A percentile compares a stretch with the other conserved stretches of the same genome.
phyloP scores from a whole-genome alignment of 1,140 invertebrate genomes.

The Lerema accius region DNA sequence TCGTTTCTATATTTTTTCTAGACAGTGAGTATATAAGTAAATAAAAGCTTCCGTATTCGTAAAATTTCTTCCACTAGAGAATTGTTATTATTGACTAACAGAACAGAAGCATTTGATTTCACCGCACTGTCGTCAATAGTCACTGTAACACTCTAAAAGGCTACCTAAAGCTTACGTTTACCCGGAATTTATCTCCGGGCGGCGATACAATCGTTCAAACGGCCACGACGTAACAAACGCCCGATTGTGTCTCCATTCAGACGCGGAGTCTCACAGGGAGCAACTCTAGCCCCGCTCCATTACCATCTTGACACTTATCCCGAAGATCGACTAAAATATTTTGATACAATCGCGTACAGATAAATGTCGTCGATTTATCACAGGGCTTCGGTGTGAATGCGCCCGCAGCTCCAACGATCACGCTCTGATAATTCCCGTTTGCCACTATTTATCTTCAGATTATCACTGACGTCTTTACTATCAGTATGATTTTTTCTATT shows the following conservation, averaged over 20 bases:
- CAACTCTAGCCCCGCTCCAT: conserved; percentile 49
- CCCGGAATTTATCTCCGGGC: conserved; percentile 26
- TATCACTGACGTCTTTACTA: conserved; percentile 64
- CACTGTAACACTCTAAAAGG: conserved; percentile 25
- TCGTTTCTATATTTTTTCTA: too few relatives aligned
- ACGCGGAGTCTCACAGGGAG: conserved; percentile 45
- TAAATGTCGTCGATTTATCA: conserved; percentile 77
- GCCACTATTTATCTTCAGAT: conserved; percentile 67
- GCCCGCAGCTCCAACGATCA: conserved; percentile 48
- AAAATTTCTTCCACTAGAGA: too few relatives aligned
- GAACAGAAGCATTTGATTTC: conserved; percentile 15
- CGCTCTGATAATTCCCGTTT: conserved; percentile 58
- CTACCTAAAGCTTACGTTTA: conserved; percentile 28
- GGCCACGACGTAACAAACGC: conserved; percentile 35
- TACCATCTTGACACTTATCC: conserved; percentile 69
- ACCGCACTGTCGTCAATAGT: conserved; percentile 16
- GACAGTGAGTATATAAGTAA: too few relatives aligned
- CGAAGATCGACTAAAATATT: conserved; percentile 71
- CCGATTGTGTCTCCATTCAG: conserved; percentile 38
- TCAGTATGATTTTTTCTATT: conserved; percentile 56
- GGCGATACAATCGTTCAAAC: conserved; percentile 29
- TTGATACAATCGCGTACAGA: conserved; percentile 73
- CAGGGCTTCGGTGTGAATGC: conserved; percentile 52
- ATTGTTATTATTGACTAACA: conserved; percentile 20
- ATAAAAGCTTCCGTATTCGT: too few relatives aligned